These are phyloP conservation scores for Lasioglossum lativentre DNA, from an alignment of 2,888 invertebrate genomes.

Conservation along the genomic window DNA sequence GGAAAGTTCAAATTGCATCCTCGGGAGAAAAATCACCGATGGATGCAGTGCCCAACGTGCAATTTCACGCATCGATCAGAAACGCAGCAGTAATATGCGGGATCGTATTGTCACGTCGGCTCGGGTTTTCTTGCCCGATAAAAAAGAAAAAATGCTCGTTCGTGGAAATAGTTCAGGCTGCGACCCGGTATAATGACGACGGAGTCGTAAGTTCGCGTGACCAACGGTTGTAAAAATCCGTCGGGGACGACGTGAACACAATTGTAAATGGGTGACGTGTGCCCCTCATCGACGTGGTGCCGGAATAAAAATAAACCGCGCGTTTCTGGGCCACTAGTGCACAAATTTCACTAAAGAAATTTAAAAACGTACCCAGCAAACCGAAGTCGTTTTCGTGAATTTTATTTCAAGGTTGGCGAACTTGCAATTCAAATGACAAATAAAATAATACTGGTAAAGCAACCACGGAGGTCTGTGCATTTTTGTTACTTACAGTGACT, in stretches of 20 bases:
- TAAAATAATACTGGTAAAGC: no score
- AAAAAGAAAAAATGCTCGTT: neutral
- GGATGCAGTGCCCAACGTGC: neutral
- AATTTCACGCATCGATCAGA: conserved; percentile 34
- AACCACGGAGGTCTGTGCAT: no score
- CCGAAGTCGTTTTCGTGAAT: neutral
- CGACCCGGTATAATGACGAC: conserved; percentile 4
- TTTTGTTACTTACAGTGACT: no score
- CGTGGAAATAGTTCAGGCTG: conserved; percentile 15
- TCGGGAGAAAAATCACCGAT: neutral
- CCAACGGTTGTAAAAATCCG: conserved; percentile 55
- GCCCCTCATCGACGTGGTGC: conserved; percentile 10
- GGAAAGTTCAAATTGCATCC: neutral
- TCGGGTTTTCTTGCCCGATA: neutral
- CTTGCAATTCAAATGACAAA: no score
- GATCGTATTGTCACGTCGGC: conserved; percentile 19
- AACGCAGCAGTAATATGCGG: neutral
- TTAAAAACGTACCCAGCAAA: neutral
- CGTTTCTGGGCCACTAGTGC: conserved; percentile 44
- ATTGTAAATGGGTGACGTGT: conserved; percentile 45
- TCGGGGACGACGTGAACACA: conserved; percentile 35
- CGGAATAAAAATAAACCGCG: conserved; percentile 48
- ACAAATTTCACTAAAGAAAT: conserved; percentile 1
- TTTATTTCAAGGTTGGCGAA: neutral
- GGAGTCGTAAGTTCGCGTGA: conserved; percentile 49